Evolutionary conservation across 2,113 vertebrate genomes (phyloP), one percentile per base, ranked within the genome.

Genomic region (Lutjanus erythropterus): DNA sequence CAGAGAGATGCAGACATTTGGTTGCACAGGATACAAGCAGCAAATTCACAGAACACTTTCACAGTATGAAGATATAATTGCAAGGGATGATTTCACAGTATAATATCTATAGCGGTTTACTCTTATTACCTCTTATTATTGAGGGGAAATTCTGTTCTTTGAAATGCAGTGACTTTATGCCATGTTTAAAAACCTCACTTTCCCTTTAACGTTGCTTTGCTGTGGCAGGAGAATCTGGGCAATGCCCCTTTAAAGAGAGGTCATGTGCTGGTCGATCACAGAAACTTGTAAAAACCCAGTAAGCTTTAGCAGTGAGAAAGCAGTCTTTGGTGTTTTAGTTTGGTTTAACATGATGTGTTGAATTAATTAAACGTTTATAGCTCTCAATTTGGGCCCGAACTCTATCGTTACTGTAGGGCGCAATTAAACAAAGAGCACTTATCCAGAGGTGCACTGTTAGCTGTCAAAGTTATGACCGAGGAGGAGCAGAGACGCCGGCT

Each of bases 351-450:
- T 52, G 68, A 85, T 33, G 53, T 71, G 60, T 41, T 52, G 31
- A 60, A 68, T 77, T 61, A 78, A 84, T 88, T 75, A 58, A 39
- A 78, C n/a, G 47, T 75, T 83, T 70, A 78, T 41, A n/a, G 72
- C 33, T 60, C 65, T 65, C 60, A 72, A 19, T 76, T 76, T 58
- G 33, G 31, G 50, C 42, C 27, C 35, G 21, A 46, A 69, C 62
- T 29, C 41, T 61, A 80, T 66, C 4, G 46, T 70, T 61, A 52
- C 58, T 74, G 56, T 23, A 8, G 35, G 58, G 42, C 23, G 25
- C 72, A 71, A 60, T 80, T 46, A 84, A 73, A 87, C 58, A 80
- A 80, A 75, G 33, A 59, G 78, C 42, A 33, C 27, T 70, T 44
- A 78, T 72, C 41, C 74, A 71, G 82, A 85, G 74, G 59, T 55